Conservation (phyloP, 35 echinoderm and acorn worm species). For the Apostichopus californicus region DNA sequence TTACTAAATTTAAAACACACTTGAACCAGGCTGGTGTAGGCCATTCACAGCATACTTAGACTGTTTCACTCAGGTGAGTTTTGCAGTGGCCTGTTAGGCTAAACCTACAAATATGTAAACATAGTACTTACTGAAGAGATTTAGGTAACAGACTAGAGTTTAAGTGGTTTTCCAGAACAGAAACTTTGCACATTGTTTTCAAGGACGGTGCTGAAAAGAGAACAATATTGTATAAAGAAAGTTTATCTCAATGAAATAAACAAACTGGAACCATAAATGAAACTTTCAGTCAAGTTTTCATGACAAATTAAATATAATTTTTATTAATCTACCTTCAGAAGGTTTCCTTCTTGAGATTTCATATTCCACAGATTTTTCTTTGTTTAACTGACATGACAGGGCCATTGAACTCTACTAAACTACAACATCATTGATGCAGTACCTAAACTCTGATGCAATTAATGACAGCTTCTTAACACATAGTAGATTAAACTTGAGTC, state of each 20-base stretch:
- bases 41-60: too few species aligned
- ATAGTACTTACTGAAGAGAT: slow-evolving; percentile 52
- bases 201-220: slow-evolving; percentile 62
- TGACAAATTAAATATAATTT: too few species aligned
- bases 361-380: not conserved
- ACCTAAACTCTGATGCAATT: not conserved
- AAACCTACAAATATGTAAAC: too few species aligned
- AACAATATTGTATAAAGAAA: not conserved
- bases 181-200: slow-evolving; percentile 82
- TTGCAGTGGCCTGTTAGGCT: too few species aligned
- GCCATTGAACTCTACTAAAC: not conserved
- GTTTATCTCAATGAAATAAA: not conserved
- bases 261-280: too few species aligned
- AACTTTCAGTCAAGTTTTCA: too few species aligned
- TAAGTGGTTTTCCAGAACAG: slow-evolving; percentile 56
- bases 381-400: not conserved
- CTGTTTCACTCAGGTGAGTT: too few species aligned
- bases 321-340: not conserved
- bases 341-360: not conserved
- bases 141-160: slow-evolving; percentile 55
- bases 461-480: not conserved
- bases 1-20: not conserved
- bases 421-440: not conserved
- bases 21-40: too few species aligned
- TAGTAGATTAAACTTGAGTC: too few species aligned